Percentiles rank a stretch among this genome's conserved stretches.
Conservation (phyloP, 2,797 vertebrate genomes). For the Borostomias antarcticus region DNA sequence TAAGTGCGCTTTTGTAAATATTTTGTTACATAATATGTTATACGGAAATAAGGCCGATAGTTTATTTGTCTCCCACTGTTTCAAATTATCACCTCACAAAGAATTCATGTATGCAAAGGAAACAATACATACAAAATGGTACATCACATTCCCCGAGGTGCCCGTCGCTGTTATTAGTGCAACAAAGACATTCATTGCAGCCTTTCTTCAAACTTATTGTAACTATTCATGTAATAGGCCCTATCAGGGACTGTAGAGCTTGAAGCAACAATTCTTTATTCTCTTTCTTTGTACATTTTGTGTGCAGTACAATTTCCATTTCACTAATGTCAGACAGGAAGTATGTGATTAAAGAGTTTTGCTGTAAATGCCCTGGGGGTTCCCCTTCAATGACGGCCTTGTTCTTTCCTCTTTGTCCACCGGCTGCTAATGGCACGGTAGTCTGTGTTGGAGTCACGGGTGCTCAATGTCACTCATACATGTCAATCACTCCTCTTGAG, state of each 20-base stretch:
- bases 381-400: constrained; percentile 46
- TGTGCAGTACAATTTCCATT: constrained; percentile 39
- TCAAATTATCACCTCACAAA: too few species aligned
- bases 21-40: too few species aligned
- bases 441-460: constrained; percentile 66
- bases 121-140: too few species aligned
- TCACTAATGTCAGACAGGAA: constrained; percentile 51
- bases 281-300: constrained; percentile 46
- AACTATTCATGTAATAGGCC: too few species aligned
- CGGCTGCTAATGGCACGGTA: constrained; percentile 70
- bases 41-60: too few species aligned
- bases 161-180: too few species aligned
- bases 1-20: too few species aligned
- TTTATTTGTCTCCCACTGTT: too few species aligned
- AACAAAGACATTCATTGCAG: neutral
- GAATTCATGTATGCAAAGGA: too few species aligned
- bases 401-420: constrained; percentile 19
- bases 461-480: constrained; percentile 70
- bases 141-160: too few species aligned
- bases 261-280: neutral
- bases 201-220: too few species aligned
- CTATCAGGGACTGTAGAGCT: too few species aligned
- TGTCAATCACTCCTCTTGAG: constrained; percentile 66
- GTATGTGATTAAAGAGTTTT: constrained; percentile 61
- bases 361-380: constrained; percentile 30